Percentiles rank a stretch among this genome's conserved stretches.
Evolutionary conservation across 2,888 invertebrate species (phyloP).

Genomic region (Chromoteleia sp.): DNA sequence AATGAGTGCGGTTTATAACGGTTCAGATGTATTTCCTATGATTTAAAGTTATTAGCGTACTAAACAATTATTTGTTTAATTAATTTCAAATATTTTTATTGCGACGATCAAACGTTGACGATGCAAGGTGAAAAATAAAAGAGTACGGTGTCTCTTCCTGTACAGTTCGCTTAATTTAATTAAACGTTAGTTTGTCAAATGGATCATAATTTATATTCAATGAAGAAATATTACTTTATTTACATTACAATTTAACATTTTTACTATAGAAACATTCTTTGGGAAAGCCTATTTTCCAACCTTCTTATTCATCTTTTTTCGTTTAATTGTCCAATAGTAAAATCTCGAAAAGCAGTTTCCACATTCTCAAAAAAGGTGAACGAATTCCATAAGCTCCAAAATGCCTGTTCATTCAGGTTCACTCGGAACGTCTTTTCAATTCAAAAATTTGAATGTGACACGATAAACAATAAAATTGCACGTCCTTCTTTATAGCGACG

Average conservation of each 20-base stretch:
- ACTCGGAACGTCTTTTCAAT: slow-evolving; percentile 11
- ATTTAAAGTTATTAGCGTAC: slow-evolving; percentile 1
- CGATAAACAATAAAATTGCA: slow-evolving; percentile 57
- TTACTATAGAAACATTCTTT: too few species aligned
- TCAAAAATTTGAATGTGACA: slow-evolving; percentile 44
- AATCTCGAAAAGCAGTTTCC: background rate
- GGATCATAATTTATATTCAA: too few species aligned
- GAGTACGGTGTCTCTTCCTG: slow-evolving; percentile 1
- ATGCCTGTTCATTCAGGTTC: slow-evolving; percentile 25
- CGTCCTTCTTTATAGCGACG: slow-evolving; percentile 13
- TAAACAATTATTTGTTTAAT: slow-evolving; percentile 20
- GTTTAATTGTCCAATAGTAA: background rate
- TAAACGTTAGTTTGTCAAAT: too few species aligned
- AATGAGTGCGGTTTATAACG: slow-evolving; percentile 21
- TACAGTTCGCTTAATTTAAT: slow-evolving; percentile 3
- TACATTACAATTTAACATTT: too few species aligned
- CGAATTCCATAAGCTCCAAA: slow-evolving; percentile 4
- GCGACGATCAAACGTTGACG: slow-evolving; percentile 10
- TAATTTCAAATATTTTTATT: slow-evolving; percentile 31
- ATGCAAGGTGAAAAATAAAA: slow-evolving; percentile 19
- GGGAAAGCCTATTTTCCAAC: too few species aligned
- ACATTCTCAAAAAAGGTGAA: background rate
- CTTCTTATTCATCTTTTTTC: background rate
- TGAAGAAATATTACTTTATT: too few species aligned
- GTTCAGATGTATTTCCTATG: slow-evolving; percentile 4